A percentile compares a stretch with the other conserved stretches of the same genome.
phyloP scores from a whole-genome alignment of 1,140 invertebrate genomes.

The Dysdera silvatica region DNA sequence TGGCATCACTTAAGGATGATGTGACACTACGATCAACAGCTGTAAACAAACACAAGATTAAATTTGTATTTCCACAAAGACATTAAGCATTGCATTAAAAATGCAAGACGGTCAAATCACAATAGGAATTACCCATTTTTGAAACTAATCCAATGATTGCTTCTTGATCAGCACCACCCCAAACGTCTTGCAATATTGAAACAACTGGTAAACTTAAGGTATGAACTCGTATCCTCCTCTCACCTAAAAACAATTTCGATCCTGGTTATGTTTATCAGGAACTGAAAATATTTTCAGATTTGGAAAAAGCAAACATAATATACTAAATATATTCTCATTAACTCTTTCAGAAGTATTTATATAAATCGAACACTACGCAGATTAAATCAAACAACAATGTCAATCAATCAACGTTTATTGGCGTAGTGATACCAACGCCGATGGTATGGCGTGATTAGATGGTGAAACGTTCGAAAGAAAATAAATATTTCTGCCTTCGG shows the following conservation, averaged over 20 bases:
- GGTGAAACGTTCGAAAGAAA: no score
- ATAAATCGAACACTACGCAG: no score
- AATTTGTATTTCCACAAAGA: background rate
- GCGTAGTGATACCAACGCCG: no score
- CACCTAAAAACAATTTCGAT: conserved; percentile 61
- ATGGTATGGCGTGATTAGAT: no score
- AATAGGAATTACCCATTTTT: conserved; percentile 74
- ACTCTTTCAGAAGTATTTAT: no score
- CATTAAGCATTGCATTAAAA: background rate
- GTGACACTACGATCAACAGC: conserved; percentile 84
- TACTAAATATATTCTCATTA: no score
- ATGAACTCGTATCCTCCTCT: conserved; percentile 93
- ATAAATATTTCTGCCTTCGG: no score
- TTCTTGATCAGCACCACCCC: conserved; percentile 89
- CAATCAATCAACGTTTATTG: no score
- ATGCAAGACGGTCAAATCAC: background rate
- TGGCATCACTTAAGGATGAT: conserved; percentile 78
- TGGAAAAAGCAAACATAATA: no score
- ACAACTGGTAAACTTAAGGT: conserved; percentile 89
- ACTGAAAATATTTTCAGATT: no score
- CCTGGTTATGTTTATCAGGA: no score
- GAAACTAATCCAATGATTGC: conserved; percentile 83
- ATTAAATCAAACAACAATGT: no score
- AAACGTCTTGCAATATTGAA: conserved; percentile 70
- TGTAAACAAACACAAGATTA: conserved; percentile 42